Evolutionary conservation across 1,140 invertebrate species (phyloP), one percentile per base, ranked within the genome.

Genomic region (Ladona fulva): DNA sequence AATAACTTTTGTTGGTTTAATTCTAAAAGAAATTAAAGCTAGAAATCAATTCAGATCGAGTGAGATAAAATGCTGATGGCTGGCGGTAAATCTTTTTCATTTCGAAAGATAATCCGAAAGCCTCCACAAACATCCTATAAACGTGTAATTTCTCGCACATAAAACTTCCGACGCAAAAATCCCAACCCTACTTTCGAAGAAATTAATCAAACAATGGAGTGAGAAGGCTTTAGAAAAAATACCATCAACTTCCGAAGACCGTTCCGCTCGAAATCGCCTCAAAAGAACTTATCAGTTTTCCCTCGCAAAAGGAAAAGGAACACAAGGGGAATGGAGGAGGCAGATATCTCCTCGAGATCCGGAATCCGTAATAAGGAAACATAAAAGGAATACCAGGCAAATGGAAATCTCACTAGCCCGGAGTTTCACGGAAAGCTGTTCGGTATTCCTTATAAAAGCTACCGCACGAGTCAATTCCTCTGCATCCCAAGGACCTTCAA

Each of bases 401-500:
- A 66, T 66, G 52, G 52, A 66, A 66, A 66, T 66, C 52, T 66
- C 14, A 22, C 52, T 66, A 16, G 52, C 52, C 52, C 52, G n/a
- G n/a, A 66, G 52, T 66, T 66, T 66, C 52, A 66, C 14, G 52
- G n/a, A 66, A 22, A 66, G 52, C 52, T 22, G 14, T 22, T 6
- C 52, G 52, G 52, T 66, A 66, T 66, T 66, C 52, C 52, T 66
- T 66, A 66, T 66, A 66, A 66, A 66, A 66, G 52, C 52, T 66
- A 19, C 52, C 52, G n/a, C 52, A 66, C 52, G 52, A 66, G 52
- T 66, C 52, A 66, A 66, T 66, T 66, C 52, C 52, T 66, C n/a
- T 3, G n/a, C 52, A 66, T 66, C 52, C 3, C n/a, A 66, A 12
- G 52, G 52, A 66, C n/a, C 52, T 12, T 66, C 52, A 66, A 66